Percentiles rank a stretch among this genome's conserved stretches.
Conservation (phyloP, 2,113 vertebrate genomes). For the Acrocephalus kingi region DNA sequence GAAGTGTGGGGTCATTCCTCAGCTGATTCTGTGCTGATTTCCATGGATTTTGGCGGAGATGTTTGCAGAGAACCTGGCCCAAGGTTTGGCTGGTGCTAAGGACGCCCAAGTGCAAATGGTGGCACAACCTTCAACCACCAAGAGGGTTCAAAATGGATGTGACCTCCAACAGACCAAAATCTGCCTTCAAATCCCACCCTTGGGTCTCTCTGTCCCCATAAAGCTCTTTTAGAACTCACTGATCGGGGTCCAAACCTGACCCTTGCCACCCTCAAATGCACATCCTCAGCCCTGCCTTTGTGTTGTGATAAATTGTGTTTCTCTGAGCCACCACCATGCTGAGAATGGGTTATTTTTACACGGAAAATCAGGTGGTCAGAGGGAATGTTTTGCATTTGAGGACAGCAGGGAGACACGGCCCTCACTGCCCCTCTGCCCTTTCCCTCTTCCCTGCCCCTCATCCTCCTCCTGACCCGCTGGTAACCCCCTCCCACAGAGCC, state of each 20-base stretch:
- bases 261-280: not conserved
- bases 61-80: not conserved
- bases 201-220: not conserved
- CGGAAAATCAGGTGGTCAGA: not conserved
- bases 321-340: rapidly evolving
- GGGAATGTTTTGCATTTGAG: slow-evolving; percentile 25
- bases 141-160: rapidly evolving
- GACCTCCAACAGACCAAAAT: not conserved
- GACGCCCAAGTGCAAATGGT: not conserved
- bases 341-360: not conserved
- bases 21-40: not conserved
- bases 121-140: not conserved
- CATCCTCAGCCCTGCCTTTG: not conserved
- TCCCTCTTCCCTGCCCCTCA: not conserved
- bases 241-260: not conserved
- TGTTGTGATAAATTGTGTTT: not conserved
- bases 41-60: not conserved
- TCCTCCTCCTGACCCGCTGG: not conserved
- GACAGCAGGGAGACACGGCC: not conserved
- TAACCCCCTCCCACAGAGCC: not conserved
- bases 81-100: rapidly evolving
- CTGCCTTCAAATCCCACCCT: not conserved
- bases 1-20: not conserved
- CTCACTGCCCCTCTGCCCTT: not conserved
- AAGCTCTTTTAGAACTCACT: not conserved